A percentile compares a stretch with the other conserved stretches of the same genome.
Conservation (phyloP, 2,113 vertebrate genomes). For the Eurypyga helias region DNA sequence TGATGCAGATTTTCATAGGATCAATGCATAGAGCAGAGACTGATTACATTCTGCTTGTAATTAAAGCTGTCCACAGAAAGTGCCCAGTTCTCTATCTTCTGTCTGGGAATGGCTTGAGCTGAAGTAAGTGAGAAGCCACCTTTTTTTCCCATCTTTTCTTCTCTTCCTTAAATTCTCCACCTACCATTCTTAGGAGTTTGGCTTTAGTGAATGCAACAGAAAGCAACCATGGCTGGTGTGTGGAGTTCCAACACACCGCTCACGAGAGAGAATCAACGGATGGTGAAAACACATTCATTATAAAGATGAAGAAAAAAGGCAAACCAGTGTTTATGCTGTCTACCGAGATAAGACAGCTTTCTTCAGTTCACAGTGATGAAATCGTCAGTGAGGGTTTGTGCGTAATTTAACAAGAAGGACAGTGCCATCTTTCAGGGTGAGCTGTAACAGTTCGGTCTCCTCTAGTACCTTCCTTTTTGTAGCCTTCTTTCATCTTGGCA, state of each 20-base stretch:
- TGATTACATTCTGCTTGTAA: not conserved
- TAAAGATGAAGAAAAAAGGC: not conserved
- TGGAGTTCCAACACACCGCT: not conserved
- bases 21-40: not conserved
- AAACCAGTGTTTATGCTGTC: conserved; percentile 25
- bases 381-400: not conserved
- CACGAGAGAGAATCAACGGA: conserved; percentile 10
- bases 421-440: not conserved
- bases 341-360: conserved; percentile 11
- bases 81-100: not conserved
- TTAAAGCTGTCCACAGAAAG: not conserved
- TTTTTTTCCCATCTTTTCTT: not conserved
- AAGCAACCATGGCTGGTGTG: not conserved
- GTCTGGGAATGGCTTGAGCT: not conserved
- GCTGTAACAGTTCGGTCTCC: not conserved
- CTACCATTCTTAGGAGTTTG: not conserved
- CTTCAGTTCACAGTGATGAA: not conserved
- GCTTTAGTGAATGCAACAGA: not conserved
- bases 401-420: not conserved
- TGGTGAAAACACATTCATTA: conserved; percentile 45
- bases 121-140: not conserved
- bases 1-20: not conserved
- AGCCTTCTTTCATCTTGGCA: not conserved
- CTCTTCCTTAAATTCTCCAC: not conserved
- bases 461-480: not conserved